A percentile compares a stretch with the other conserved stretches of the same genome.
Evolutionary conservation across 2,113 vertebrate genomes (phyloP).

Genomic region (Brachyhypopomus occidentalis): DNA sequence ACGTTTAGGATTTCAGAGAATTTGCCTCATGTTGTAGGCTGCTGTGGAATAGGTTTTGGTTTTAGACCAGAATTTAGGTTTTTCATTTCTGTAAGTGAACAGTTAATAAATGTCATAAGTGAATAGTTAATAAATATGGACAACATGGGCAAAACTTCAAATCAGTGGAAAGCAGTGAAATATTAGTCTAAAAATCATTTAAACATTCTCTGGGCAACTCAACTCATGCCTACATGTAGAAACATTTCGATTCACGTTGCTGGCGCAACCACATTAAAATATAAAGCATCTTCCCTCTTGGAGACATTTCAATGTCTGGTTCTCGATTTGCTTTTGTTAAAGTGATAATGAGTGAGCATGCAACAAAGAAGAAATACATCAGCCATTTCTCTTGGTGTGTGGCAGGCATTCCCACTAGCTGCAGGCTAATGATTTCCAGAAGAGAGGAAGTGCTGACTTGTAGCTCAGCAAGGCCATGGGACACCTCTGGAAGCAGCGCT

Average conservation of each 20-base stretch:
- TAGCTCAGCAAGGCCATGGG: constrained; percentile 44
- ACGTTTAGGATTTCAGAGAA: too few species aligned
- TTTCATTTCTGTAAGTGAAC: too few species aligned
- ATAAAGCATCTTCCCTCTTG: constrained; percentile 35
- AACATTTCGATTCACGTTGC: neutral
- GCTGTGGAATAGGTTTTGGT: too few species aligned
- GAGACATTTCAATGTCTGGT: constrained; percentile 16
- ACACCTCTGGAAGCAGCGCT: constrained; percentile 44
- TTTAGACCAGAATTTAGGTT: too few species aligned
- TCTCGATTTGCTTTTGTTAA: constrained; percentile 39
- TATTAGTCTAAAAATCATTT: neutral
- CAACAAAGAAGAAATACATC: constrained; percentile 28
- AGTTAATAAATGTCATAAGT: too few species aligned
- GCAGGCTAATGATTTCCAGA: constrained; percentile 54
- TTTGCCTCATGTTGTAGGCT: too few species aligned
- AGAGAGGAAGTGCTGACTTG: constrained; percentile 50
- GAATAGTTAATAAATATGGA: neutral
- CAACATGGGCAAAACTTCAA: neutral
- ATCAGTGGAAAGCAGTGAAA: neutral
- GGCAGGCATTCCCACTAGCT: constrained; percentile 44
- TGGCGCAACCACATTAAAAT: constrained; percentile 19
- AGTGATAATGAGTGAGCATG: constrained; percentile 20
- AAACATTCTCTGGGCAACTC: neutral
- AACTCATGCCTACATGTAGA: neutral
- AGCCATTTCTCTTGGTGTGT: constrained; percentile 38